Evolutionary conservation across 2,888 invertebrate species (phyloP).

Genomic region (Epirrhoe alternata): DNA sequence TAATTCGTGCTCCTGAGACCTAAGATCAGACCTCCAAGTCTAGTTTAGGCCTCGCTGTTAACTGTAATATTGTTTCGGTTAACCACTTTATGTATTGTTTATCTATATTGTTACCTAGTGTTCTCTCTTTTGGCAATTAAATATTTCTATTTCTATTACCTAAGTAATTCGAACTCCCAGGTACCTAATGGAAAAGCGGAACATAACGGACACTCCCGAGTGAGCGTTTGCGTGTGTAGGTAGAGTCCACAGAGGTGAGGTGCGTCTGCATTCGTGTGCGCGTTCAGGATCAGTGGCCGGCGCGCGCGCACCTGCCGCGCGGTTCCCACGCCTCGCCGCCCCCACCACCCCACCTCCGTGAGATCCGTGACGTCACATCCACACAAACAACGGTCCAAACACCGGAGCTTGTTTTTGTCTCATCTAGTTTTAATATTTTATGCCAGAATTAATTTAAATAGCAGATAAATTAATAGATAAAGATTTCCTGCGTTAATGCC

Average conservation of each 20-base stretch:
- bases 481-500: constrained; percentile 39
- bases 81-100: too few relatives aligned
- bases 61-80: too few relatives aligned
- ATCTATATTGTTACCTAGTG: too few relatives aligned
- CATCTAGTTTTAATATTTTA: constrained; percentile 49
- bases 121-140: too few relatives aligned
- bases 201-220: constrained; percentile 67
- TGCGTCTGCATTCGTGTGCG: constrained; percentile 62
- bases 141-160: too few relatives aligned
- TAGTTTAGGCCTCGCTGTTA: too few relatives aligned
- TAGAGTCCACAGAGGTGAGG: constrained; percentile 45
- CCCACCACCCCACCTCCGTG: constrained; percentile 49
- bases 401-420: constrained; percentile 62
- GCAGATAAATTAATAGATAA: constrained; percentile 53
- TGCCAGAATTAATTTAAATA: constrained; percentile 53
- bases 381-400: constrained; percentile 73
- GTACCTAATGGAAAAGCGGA: constrained; percentile 67
- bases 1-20: too few relatives aligned
- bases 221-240: constrained; percentile 48
- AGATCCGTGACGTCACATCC: constrained; percentile 72
- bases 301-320: constrained; percentile 83
- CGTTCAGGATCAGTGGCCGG: constrained; percentile 84
- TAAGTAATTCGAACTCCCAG: too few relatives aligned
- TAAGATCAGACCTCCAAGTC: too few relatives aligned
- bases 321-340: constrained; percentile 79